These are phyloP conservation scores for Cyanoderma ruficeps DNA, from an alignment of 2,113 vertebrate species.

Conservation along the genomic window DNA sequence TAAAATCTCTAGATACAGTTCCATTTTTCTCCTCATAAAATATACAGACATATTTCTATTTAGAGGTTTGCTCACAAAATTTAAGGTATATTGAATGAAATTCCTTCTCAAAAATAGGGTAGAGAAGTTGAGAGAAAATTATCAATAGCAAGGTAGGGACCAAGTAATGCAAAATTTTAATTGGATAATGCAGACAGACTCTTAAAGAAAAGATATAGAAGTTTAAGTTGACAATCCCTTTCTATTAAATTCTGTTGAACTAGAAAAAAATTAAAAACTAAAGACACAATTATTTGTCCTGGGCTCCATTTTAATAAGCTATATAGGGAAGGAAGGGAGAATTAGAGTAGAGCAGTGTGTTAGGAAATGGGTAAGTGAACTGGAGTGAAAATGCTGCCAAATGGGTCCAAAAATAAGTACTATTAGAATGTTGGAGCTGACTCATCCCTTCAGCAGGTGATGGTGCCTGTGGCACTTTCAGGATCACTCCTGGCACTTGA, in stretches of 20 bases:
- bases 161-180: background rate
- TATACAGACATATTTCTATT: background rate
- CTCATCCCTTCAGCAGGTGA: background rate
- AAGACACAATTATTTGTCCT: background rate
- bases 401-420: background rate
- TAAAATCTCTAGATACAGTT: background rate
- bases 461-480: background rate
- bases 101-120: background rate
- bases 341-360: background rate
- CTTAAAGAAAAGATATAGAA: background rate
- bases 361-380: background rate
- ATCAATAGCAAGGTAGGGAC: background rate
- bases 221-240: background rate
- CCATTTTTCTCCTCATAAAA: background rate
- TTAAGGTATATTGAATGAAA: background rate
- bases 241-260: background rate
- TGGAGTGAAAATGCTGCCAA: background rate
- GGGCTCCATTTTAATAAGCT: background rate
- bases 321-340: background rate
- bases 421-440: background rate
- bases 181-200: background rate
- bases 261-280: background rate
- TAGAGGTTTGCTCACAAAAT: background rate
- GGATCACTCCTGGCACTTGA: background rate
- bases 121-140: background rate